These are phyloP conservation scores for Orthochromis indermauri DNA, from an alignment of 2,113 vertebrate genomes.

Conservation along the genomic window DNA sequence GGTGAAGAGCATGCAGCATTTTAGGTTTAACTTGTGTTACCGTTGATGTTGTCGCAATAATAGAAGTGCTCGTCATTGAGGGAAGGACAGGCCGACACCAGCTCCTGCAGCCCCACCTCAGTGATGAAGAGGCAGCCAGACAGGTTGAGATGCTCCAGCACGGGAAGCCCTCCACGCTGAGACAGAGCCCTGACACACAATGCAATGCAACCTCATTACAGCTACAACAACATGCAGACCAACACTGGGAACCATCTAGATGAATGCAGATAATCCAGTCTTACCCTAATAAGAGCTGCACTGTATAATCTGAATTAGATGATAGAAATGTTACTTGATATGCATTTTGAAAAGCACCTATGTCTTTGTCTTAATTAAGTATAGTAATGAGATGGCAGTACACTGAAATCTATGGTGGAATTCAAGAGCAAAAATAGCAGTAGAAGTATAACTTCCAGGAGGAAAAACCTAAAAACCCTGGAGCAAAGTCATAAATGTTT, in stretches of 20 bases:
- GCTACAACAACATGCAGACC: background rate
- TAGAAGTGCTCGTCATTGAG: slow-evolving; percentile 98
- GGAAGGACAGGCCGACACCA: slow-evolving; percentile 88
- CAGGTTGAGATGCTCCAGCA: slow-evolving; percentile 91
- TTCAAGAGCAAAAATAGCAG: background rate
- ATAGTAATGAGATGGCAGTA: background rate
- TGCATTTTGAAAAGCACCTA: background rate
- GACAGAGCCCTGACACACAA: slow-evolving; percentile 77
- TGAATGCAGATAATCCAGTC: background rate
- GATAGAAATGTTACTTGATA: background rate
- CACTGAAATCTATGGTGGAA: background rate
- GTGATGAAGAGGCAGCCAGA: slow-evolving; percentile 92
- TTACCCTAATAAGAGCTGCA: background rate
- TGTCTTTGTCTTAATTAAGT: background rate
- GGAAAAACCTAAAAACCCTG: background rate
- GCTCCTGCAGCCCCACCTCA: slow-evolving; percentile 87
- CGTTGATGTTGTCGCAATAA: slow-evolving; percentile 99
- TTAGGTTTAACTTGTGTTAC: slow-evolving; percentile 69
- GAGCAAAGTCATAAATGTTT: background rate
- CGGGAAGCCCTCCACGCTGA: slow-evolving; percentile 87
- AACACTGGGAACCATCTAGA: background rate
- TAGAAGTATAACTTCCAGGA: background rate
- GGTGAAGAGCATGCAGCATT: background rate
- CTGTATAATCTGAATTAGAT: background rate
- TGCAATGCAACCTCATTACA: background rate